Percentiles rank a stretch among this genome's conserved stretches.
Evolutionary conservation across 2,797 vertebrate genomes (phyloP).

Genomic region (Platalea minor): DNA sequence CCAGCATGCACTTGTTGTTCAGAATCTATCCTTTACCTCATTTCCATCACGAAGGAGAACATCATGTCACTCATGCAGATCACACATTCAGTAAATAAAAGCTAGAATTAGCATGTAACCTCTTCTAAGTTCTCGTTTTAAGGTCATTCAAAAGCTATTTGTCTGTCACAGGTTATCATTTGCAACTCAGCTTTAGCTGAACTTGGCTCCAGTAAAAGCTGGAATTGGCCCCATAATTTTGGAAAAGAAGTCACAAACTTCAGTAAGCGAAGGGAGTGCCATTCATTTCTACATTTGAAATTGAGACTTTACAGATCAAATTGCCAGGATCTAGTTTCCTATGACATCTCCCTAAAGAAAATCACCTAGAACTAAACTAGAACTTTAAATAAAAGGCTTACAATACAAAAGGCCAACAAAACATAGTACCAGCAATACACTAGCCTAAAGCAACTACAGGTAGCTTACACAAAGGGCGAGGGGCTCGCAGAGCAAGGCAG

Average conservation of each 20-base stretch:
- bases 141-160: not conserved
- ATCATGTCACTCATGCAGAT: fast-evolving
- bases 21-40: not conserved
- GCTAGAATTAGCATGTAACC: not conserved
- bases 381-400: not conserved
- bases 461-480: not conserved
- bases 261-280: not conserved
- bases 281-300: not conserved
- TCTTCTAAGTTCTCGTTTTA: not conserved
- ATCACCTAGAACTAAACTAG: not conserved
- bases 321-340: not conserved
- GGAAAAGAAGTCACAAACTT: not conserved
- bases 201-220: not conserved
- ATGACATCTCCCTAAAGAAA: not conserved
- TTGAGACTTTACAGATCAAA: not conserved
- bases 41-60: not conserved
- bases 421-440: not conserved
- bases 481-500: not conserved
- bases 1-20: not conserved
- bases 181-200: not conserved
- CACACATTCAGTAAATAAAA: not conserved
- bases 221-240: not conserved
- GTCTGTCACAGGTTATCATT: not conserved
- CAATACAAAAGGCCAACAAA: not conserved
- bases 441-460: fast-evolving